Evolutionary conservation across 1,140 invertebrate species (phyloP).

Genomic region (Zaprionus gabonicus): DNA sequence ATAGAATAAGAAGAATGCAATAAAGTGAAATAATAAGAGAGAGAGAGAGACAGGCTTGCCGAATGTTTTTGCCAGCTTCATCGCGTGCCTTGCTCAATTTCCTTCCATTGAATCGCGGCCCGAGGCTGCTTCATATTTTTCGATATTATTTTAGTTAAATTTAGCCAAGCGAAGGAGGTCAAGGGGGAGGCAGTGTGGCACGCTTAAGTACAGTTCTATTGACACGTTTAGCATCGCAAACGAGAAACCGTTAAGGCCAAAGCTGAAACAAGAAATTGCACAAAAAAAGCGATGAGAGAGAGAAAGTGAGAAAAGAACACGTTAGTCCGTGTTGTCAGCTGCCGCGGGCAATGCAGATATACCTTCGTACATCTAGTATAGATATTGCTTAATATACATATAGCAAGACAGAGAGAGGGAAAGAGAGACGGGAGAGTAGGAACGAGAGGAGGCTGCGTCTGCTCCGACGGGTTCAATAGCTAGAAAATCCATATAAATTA

Average conservation of each 20-base stretch:
- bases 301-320: not conserved
- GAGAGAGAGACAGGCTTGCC: not conserved
- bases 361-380: not conserved
- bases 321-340: not conserved
- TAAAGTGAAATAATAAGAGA: constrained; percentile 3
- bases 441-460: not conserved
- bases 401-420: not conserved
- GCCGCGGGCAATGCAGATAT: constrained; percentile 4
- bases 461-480: constrained; percentile 29
- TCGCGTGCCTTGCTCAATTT: constrained; percentile 2
- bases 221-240: constrained; percentile 39
- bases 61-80: not conserved
- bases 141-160: constrained; percentile 14
- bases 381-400: not conserved
- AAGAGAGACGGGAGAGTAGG: not conserved
- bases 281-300: not conserved
- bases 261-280: not conserved
- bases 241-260: constrained; percentile 25
- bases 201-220: constrained; percentile 38
- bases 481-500: constrained; percentile 69
- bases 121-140: constrained; percentile 5
- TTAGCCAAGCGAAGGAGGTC: not conserved
- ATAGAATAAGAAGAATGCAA: constrained; percentile 23
- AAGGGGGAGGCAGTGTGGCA: not conserved
- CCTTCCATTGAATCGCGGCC: constrained; percentile 14